Evolutionary conservation across 2,888 invertebrate genomes (phyloP), one percentile per base, ranked within the genome.

Genomic region (Amiota communis): DNA sequence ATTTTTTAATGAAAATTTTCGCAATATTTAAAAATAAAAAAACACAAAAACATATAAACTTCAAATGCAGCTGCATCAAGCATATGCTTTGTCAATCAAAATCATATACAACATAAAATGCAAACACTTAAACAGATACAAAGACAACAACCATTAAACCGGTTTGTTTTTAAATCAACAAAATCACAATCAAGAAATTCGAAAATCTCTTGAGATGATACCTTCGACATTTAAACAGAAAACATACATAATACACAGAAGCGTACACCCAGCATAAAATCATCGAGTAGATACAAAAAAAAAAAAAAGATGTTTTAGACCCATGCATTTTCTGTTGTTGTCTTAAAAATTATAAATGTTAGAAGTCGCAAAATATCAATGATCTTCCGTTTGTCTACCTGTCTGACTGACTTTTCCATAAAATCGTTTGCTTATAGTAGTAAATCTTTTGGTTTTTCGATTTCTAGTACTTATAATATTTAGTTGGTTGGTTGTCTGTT

Each of bases 141-240:
- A 53, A 53, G 10, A 4, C 4, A 53, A 53, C 4, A 53, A n/a
- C 6, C 2, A 53, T 8, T 8, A 53, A 53, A 53, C 13, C n/a
- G 53, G 53, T 53, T 12, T n/a, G 53, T 4, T n/a, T 4, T 53
- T 10, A n/a, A 2, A 53, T 10, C 12, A 2, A n/a, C 3, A 8
- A 53, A 53, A 53, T 12, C 53, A 53, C 2, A 53, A 53, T 36
- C 36, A 36, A 36, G 36, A 36, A 36, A 36, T 53, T 47, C 46
- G n/a, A 15, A 65, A 77, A 83, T 85, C 36, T 36, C 8, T 36
- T 36, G 36, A 81, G 84, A 83, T 85, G 84, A 82, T 84, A 83
- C 83, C 83, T 83, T 85, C 83, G 83, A 83, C 83, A 83, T 83
- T 83, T 83, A 85, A 78, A 79, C 75, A 75, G 76, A 72, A 72